A percentile compares a stretch with the other conserved stretches of the same genome.
phyloP scores from a whole-genome alignment of 2,797 vertebrate species.

The Sphaeramia orbicularis region DNA sequence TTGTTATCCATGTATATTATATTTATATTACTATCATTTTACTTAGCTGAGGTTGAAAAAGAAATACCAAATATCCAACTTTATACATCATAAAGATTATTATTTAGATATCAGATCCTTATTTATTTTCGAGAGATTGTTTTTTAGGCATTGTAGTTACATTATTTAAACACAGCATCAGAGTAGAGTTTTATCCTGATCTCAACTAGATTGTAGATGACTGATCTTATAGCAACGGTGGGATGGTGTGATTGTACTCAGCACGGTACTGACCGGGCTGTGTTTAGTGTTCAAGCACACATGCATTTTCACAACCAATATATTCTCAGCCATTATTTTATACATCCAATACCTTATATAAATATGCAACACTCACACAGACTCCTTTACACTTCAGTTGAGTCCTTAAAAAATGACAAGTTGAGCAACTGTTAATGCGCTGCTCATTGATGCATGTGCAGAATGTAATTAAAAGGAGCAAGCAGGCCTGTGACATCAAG shows the following conservation, averaged over 20 bases:
- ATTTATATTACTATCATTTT: constrained; percentile 76
- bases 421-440: constrained; percentile 28
- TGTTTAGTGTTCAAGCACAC: constrained; percentile 24
- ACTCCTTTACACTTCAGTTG: constrained; percentile 8
- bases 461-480: constrained; percentile 29
- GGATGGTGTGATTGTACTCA: constrained; percentile 9
- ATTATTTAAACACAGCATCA: constrained; percentile 54
- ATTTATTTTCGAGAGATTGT: constrained; percentile 81
- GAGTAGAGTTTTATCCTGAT: constrained; percentile 43
- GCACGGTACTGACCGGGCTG: constrained; percentile 13
- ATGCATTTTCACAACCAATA: not conserved
- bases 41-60: constrained; percentile 58
- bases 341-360: constrained; percentile 3
- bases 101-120: constrained; percentile 75
- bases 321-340: not conserved
- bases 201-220: constrained; percentile 35
- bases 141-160: constrained; percentile 65
- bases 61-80: constrained; percentile 79
- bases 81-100: constrained; percentile 72
- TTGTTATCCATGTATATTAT: constrained; percentile 74
- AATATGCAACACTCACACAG: constrained; percentile 30
- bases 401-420: constrained; percentile 27
- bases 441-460: constrained; percentile 27
- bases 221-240: constrained; percentile 25
- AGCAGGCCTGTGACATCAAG: constrained; percentile 1